Percentiles rank a stretch among this genome's conserved stretches.
These are phyloP conservation scores for Adelges cooleyi DNA, from an alignment of 1,140 invertebrate genomes.

Conservation along the genomic window DNA sequence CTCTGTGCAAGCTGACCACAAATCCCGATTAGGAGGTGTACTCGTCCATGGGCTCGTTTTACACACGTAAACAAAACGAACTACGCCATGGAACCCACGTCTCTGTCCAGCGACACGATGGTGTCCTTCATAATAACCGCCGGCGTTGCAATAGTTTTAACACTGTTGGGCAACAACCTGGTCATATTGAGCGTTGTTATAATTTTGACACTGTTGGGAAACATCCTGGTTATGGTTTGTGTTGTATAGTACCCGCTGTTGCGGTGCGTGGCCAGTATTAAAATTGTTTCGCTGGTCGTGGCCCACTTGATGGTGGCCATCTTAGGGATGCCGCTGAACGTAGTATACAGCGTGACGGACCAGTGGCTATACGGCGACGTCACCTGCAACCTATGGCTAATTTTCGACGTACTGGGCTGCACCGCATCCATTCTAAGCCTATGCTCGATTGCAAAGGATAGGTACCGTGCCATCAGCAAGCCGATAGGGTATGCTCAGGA, in stretches of 20 bases:
- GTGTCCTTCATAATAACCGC: constrained; percentile 54
- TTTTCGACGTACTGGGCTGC: constrained; percentile 92
- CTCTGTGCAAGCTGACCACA: constrained; percentile 66
- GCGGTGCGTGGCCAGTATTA: constrained; percentile 96
- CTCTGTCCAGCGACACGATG: constrained; percentile 67
- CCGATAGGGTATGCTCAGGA: constrained; percentile 68
- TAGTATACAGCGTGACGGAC: constrained; percentile 79
- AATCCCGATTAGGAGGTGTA: constrained; percentile 86
- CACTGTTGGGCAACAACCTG: constrained; percentile 84
- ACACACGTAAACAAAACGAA: too few relatives aligned
- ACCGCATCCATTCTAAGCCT: constrained; percentile 92
- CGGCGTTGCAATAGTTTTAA: constrained; percentile 71
- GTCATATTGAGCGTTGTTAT: constrained; percentile 94
- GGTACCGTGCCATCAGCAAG: constrained; percentile 83
- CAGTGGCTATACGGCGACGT: constrained; percentile 80
- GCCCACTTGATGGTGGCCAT: constrained; percentile 94
- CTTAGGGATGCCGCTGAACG: constrained; percentile 91
- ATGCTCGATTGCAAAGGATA: constrained; percentile 86
- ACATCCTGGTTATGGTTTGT: constrained; percentile 86
- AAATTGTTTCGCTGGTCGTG: constrained; percentile 93
- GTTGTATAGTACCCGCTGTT: constrained; percentile 92
- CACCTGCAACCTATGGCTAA: constrained; percentile 96
- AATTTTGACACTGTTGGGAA: constrained; percentile 83
- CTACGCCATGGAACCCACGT: too few relatives aligned
- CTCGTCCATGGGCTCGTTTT: constrained; percentile 92